A percentile compares a stretch with the other conserved stretches of the same genome.
phyloP scores from a whole-genome alignment of 2,113 vertebrate species.

The Crotophaga sulcirostris region DNA sequence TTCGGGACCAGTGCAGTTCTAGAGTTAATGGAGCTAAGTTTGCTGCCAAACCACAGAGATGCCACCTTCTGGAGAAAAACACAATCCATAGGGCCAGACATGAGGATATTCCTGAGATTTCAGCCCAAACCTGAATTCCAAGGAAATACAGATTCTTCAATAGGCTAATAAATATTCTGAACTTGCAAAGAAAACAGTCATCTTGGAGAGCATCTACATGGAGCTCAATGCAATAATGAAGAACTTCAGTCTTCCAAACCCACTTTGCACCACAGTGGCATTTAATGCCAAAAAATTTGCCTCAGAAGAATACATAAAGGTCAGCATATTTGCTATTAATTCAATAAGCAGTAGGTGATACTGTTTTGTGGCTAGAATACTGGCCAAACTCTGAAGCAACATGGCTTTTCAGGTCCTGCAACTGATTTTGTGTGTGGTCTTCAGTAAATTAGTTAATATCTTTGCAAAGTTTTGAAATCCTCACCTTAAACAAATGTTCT shows the following conservation, averaged over 20 bases:
- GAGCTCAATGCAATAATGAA: neutral
- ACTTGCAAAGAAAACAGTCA: neutral
- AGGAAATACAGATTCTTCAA: neutral
- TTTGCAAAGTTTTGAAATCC: neutral
- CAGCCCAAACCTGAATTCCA: neutral
- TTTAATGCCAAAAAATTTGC: neutral
- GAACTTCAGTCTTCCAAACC: neutral
- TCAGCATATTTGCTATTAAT: neutral
- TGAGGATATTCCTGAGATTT: neutral
- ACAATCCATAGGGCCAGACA: neutral
- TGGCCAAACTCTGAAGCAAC: neutral
- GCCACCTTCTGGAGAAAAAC: neutral
- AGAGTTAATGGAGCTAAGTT: neutral
- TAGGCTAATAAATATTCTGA: neutral
- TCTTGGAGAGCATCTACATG: neutral
- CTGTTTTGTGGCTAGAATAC: neutral
- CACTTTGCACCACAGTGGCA: rapidly evolving
- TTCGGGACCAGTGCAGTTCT: neutral
- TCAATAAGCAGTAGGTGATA: neutral
- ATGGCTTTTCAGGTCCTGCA: neutral
- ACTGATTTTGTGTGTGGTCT: neutral
- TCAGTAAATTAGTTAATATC: neutral
- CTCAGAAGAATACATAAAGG: neutral
- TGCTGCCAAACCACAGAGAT: neutral
- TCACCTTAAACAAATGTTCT: neutral